These are phyloP conservation scores for Iphiclides podalirius DNA, from an alignment of 2,888 invertebrate species.

Conservation along the genomic window DNA sequence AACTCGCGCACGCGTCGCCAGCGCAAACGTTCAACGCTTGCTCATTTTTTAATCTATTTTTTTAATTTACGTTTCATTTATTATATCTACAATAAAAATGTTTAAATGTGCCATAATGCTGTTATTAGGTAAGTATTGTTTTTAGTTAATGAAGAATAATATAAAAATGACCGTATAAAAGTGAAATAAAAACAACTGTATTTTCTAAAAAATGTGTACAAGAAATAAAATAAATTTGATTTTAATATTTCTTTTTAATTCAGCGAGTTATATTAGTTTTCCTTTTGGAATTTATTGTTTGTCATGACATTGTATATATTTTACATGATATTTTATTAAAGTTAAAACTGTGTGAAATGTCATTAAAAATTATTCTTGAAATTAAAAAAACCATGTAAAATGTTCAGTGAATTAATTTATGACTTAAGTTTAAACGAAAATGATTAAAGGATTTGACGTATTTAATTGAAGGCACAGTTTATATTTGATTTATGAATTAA, in stretches of 20 bases:
- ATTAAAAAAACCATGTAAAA: too few species aligned
- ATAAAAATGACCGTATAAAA: background rate
- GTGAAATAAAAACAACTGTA: background rate
- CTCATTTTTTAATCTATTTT: constrained; percentile 36
- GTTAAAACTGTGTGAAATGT: too few species aligned
- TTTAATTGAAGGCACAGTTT: too few species aligned
- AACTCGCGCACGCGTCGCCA: constrained; percentile 39
- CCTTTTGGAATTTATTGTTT: too few species aligned
- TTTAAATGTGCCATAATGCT: constrained; percentile 43
- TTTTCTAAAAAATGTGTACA: background rate
- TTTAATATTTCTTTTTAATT: background rate
- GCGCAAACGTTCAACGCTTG: constrained; percentile 38
- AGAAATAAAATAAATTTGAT: background rate
- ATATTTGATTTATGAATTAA: too few species aligned
- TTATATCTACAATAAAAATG: constrained; percentile 41
- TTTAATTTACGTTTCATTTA: constrained; percentile 24
- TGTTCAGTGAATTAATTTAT: too few species aligned
- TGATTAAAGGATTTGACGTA: too few species aligned
- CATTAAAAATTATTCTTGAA: too few species aligned
- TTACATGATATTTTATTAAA: too few species aligned
- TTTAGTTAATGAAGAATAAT: background rate
- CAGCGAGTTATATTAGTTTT: background rate
- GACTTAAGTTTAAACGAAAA: too few species aligned
- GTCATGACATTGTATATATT: too few species aligned
- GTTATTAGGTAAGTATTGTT: constrained; percentile 45